phyloP scores from a whole-genome alignment of 2,797 vertebrate genomes.

The Phoebastria nigripes region DNA sequence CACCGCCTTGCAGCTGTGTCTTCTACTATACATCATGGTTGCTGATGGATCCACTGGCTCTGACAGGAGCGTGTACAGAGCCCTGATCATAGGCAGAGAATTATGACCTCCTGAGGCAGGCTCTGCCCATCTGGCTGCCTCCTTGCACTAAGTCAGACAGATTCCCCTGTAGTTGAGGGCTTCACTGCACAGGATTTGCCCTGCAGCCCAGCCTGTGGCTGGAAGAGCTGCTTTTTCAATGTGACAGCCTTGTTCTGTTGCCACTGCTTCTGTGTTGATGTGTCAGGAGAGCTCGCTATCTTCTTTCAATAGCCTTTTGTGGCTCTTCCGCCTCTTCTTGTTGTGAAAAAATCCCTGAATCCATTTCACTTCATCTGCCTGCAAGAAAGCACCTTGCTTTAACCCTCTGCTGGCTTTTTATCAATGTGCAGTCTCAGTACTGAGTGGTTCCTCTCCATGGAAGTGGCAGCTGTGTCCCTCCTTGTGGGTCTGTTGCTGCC shows the following conservation, averaged over 20 bases:
- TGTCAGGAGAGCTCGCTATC: not conserved
- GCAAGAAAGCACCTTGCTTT: slow-evolving; percentile 20
- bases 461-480: slow-evolving; percentile 18
- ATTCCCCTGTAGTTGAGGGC: not conserved
- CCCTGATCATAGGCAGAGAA: not conserved
- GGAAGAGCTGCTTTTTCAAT: not conserved
- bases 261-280: not conserved
- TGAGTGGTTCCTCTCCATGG: not conserved
- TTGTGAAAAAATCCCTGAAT: not conserved
- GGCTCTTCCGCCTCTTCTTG: not conserved
- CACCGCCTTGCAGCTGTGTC: not conserved
- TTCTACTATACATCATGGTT: not conserved
- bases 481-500: not conserved
- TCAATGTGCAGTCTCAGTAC: not conserved
- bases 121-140: not conserved
- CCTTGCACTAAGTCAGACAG: not conserved
- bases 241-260: not conserved
- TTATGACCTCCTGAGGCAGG: not conserved
- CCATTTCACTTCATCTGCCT: not conserved
- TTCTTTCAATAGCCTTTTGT: slow-evolving; percentile 22
- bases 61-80: not conserved
- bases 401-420: slow-evolving; percentile 25
- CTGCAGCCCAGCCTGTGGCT: not conserved
- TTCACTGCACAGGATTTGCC: not conserved
- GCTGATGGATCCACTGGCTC: not conserved